phyloP scores from a whole-genome alignment of 2,113 vertebrate genomes.

The Plotosus lineatus region DNA sequence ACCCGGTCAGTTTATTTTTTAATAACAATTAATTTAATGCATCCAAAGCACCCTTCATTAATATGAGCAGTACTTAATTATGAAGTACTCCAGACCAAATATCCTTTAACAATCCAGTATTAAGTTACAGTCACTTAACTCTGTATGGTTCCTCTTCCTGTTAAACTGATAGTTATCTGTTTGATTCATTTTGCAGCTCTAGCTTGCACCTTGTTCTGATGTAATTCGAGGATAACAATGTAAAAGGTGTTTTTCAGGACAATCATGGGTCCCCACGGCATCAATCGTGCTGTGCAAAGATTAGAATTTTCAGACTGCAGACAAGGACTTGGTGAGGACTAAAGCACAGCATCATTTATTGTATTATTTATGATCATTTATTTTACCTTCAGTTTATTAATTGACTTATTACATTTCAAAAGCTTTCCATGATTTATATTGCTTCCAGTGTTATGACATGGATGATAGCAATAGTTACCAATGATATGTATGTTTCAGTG shows the following conservation, averaged over 20 bases:
- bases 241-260: conserved; percentile 69
- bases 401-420: background rate
- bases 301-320: conserved; percentile 81
- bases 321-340: conserved; percentile 80
- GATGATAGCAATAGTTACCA: background rate
- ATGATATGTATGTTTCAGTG: background rate
- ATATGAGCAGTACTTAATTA: conserved; percentile 22
- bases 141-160: background rate
- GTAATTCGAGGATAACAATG: background rate
- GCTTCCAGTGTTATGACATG: background rate
- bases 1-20: no score
- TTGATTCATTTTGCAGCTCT: background rate
- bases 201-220: background rate
- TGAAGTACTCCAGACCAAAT: background rate
- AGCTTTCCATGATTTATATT: no score
- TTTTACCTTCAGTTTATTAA: background rate
- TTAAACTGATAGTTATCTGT: background rate
- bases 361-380: background rate
- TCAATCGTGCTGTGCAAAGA: conserved; percentile 77
- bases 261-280: conserved; percentile 84
- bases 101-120: conserved; percentile 8
- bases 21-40: no score
- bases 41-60: conserved; percentile 25
- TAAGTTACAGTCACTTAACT: conserved; percentile 1
- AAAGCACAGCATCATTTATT: background rate